Percentiles rank a stretch among this genome's conserved stretches.
Evolutionary conservation across 2,797 vertebrate genomes (phyloP).

Genomic region (Avahi laniger): DNA sequence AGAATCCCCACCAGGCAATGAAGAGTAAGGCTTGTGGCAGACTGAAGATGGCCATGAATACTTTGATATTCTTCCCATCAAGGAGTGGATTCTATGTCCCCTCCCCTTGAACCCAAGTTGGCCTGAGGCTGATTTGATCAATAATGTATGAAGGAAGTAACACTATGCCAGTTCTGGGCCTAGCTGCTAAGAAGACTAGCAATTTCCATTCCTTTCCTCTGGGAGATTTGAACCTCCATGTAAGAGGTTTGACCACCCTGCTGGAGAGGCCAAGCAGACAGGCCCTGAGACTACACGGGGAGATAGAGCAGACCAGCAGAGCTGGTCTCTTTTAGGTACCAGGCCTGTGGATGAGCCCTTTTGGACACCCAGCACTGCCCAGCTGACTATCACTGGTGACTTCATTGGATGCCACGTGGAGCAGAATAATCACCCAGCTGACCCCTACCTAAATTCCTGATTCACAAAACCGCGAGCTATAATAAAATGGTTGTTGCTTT

Average conservation of each 20-base stretch:
- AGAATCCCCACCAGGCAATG: neutral
- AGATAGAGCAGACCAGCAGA: neutral
- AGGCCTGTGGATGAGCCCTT: neutral
- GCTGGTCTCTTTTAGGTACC: neutral
- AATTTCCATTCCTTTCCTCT: neutral
- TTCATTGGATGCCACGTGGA: neutral
- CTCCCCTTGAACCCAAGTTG: neutral
- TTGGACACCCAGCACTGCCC: fast-evolving
- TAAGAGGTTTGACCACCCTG: neutral
- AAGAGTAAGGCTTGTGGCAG: neutral
- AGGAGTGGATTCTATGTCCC: too few species aligned
- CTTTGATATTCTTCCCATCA: neutral
- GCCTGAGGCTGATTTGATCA: neutral
- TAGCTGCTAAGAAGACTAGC: neutral
- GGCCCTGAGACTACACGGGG: too few species aligned
- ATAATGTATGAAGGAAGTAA: neutral
- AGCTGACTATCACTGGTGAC: neutral
- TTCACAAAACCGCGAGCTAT: neutral
- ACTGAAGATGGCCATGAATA: neutral
- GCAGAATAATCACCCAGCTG: neutral
- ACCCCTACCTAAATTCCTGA: neutral
- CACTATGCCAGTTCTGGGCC: neutral
- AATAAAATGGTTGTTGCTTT: neutral
- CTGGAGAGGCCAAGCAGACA: neutral
- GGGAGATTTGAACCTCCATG: neutral